These are phyloP conservation scores for Unio pictorum DNA, from an alignment of 2,888 invertebrate genomes.

Conservation along the genomic window DNA sequence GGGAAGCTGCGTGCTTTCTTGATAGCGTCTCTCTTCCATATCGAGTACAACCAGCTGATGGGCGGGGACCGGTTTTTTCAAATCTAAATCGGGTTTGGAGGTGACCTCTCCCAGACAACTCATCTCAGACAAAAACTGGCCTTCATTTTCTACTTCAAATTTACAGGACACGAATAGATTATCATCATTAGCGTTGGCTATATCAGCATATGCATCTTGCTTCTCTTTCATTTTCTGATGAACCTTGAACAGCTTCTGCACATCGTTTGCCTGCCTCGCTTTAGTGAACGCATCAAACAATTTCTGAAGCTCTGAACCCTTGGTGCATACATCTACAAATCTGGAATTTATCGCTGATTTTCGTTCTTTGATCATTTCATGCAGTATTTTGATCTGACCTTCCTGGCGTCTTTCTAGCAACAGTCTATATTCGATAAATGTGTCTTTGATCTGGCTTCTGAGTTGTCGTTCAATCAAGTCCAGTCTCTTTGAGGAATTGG, in stretches of 20 bases:
- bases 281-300: slow-evolving; percentile 53
- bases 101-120: slow-evolving; percentile 60
- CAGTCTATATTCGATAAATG: slow-evolving; percentile 63
- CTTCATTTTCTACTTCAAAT: slow-evolving; percentile 58
- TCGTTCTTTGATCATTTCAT: slow-evolving; percentile 54
- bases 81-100: slow-evolving; percentile 38
- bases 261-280: slow-evolving; percentile 53
- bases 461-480: slow-evolving; percentile 60
- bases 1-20: slow-evolving; percentile 23
- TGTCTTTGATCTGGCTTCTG: slow-evolving; percentile 56
- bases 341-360: slow-evolving; percentile 54
- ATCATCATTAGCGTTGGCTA: slow-evolving; percentile 51
- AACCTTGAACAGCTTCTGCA: slow-evolving; percentile 56
- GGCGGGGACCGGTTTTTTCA: slow-evolving; percentile 53
- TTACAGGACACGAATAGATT: slow-evolving; percentile 53
- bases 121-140: slow-evolving; percentile 57
- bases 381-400: slow-evolving; percentile 49
- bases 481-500: slow-evolving; percentile 61
- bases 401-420: slow-evolving; percentile 61
- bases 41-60: slow-evolving; percentile 55
- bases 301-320: slow-evolving; percentile 58
- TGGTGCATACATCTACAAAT: slow-evolving; percentile 56
- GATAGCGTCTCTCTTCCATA: slow-evolving; percentile 23
- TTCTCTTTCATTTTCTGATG: slow-evolving; percentile 57
- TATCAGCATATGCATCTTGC: slow-evolving; percentile 50